Evolutionary conservation across 1,140 invertebrate species (phyloP).

Genomic region (Sarcophaga bullata): DNA sequence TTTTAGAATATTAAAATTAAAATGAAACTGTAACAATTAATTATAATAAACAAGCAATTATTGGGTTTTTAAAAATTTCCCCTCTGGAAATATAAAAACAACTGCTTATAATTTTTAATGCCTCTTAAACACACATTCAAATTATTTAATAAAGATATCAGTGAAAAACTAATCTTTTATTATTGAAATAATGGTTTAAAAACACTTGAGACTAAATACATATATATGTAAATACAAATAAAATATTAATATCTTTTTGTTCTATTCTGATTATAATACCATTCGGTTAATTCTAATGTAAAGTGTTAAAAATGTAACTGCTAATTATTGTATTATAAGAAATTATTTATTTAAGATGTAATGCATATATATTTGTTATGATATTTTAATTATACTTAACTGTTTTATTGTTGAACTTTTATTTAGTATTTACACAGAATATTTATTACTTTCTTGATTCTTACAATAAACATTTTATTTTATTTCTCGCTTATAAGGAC

Average conservation of each 20-base stretch:
- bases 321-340: no score
- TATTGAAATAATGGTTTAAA: conserved; percentile 35
- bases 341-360: no score
- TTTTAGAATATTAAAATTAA: background rate
- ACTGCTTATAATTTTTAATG: background rate
- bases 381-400: background rate
- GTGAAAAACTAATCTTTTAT: conserved; percentile 62
- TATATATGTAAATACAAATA: no score
- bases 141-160: conserved; percentile 53
- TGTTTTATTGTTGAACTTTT: background rate
- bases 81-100: background rate
- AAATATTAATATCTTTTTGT: no score
- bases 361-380: background rate
- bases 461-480: background rate
- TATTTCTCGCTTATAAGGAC: no score
- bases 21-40: background rate
- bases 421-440: conserved; percentile 10
- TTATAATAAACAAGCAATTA: background rate
- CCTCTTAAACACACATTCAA: conserved; percentile 27
- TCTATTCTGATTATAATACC: background rate
- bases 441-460: background rate
- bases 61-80: background rate
- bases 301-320: background rate
- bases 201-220: background rate
- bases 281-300: conserved; percentile 45